Conservation (phyloP, 2,888 invertebrate genomes). For the Cacoxenus indagator region DNA sequence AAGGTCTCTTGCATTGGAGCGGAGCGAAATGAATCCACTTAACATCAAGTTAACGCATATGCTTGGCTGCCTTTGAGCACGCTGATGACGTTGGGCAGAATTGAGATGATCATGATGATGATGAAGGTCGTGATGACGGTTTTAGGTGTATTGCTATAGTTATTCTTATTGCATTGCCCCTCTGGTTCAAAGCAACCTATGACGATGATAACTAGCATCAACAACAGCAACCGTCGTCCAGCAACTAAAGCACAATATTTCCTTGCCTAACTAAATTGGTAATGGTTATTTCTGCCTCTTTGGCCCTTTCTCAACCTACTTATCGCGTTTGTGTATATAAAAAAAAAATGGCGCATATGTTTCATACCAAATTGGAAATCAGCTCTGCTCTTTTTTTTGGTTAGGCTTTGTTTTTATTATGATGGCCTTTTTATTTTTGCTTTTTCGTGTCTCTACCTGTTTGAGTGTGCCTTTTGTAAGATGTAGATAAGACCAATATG, state of each 20-base stretch:
- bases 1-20: constrained; percentile 32
- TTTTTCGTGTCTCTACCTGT: background rate
- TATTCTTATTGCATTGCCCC: background rate
- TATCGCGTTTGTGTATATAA: background rate
- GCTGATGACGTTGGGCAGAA: constrained; percentile 21
- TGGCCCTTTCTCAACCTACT: background rate
- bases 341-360: background rate
- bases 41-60: constrained; percentile 64
- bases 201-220: background rate
- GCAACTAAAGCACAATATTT: background rate
- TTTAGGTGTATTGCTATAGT: background rate
- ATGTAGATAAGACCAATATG: constrained; percentile 25
- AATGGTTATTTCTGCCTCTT: constrained; percentile 36
- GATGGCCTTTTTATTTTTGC: background rate
- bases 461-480: constrained; percentile 26
- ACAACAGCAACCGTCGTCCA: background rate
- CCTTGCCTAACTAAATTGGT: constrained; percentile 40
- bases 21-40: constrained; percentile 60
- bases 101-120: constrained; percentile 30
- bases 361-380: constrained; percentile 32
- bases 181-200: background rate
- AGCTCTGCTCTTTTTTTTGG: constrained; percentile 21
- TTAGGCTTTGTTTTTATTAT: constrained; percentile 2
- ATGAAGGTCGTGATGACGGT: constrained; percentile 33
- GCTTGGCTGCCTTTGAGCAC: constrained; percentile 44